Conservation (phyloP, 2,113 vertebrate species). For the Ploceus nigricollis region DNA sequence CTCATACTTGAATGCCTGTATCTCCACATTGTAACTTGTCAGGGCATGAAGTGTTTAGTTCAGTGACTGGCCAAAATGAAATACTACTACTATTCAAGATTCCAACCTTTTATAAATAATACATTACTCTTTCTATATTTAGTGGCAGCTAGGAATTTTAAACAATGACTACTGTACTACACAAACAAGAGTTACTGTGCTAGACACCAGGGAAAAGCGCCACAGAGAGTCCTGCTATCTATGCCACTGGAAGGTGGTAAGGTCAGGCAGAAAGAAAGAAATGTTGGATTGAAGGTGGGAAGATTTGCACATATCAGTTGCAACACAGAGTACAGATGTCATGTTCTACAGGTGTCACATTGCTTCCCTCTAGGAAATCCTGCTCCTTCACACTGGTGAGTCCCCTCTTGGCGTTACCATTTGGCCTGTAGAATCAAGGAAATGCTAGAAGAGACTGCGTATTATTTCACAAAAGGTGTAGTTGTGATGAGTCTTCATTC, state of each 20-base stretch:
- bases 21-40: background rate
- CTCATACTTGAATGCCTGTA: background rate
- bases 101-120: background rate
- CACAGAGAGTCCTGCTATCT: background rate
- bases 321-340: background rate
- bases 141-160: background rate
- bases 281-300: background rate
- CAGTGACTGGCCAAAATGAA: background rate
- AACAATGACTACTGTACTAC: background rate
- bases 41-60: background rate
- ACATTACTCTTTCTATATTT: background rate
- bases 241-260: background rate
- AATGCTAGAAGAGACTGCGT: background rate
- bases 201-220: background rate
- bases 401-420: background rate
- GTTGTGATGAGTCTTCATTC: background rate
- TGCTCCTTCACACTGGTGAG: background rate
- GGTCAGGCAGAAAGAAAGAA: background rate
- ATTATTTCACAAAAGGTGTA: background rate
- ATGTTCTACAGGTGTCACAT: background rate
- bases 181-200: background rate
- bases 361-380: background rate
- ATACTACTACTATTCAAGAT: background rate
- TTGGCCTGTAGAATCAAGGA: background rate
- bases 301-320: background rate